Percentiles rank a stretch among this genome's conserved stretches.
Conservation (phyloP, 1,140 invertebrate genomes). For the Aradophagus sp. region DNA sequence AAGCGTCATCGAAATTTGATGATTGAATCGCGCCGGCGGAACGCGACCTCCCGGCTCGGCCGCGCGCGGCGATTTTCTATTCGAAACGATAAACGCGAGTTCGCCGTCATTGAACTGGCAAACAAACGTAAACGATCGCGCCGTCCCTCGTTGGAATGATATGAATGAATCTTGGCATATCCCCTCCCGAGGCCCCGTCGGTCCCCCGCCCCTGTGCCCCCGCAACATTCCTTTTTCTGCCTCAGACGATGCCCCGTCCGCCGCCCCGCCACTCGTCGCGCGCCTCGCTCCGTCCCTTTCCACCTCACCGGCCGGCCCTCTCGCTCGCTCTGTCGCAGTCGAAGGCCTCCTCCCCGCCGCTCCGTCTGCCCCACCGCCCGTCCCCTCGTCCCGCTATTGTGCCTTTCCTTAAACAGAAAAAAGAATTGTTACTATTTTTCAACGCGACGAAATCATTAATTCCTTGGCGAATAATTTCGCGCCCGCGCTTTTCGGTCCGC, state of each 20-base stretch:
- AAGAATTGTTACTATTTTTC: conserved; percentile 15
- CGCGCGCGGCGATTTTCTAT: too few species aligned
- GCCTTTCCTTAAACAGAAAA: neutral
- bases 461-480: too few species aligned
- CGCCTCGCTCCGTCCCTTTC: conserved; percentile 1
- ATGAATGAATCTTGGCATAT: conserved; percentile 48
- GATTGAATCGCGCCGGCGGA: too few species aligned
- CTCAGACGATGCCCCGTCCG: conserved; percentile 12
- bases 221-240: conserved; percentile 15
- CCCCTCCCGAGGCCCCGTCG: too few species aligned
- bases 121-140: conserved; percentile 52
- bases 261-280: neutral
- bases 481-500: too few species aligned
- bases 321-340: neutral
- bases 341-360: too few species aligned
- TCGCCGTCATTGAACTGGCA: conserved; percentile 45
- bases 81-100: conserved; percentile 26
- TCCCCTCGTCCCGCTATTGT: too few species aligned
- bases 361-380: too few species aligned
- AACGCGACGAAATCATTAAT: conserved; percentile 15
- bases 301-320: too few species aligned
- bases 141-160: conserved; percentile 37
- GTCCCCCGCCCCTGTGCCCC: conserved; percentile 4
- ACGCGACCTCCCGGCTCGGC: too few species aligned
- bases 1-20: too few species aligned